phyloP scores from a whole-genome alignment of 23 tunicate species.

The Aplidium turbinatum region DNA sequence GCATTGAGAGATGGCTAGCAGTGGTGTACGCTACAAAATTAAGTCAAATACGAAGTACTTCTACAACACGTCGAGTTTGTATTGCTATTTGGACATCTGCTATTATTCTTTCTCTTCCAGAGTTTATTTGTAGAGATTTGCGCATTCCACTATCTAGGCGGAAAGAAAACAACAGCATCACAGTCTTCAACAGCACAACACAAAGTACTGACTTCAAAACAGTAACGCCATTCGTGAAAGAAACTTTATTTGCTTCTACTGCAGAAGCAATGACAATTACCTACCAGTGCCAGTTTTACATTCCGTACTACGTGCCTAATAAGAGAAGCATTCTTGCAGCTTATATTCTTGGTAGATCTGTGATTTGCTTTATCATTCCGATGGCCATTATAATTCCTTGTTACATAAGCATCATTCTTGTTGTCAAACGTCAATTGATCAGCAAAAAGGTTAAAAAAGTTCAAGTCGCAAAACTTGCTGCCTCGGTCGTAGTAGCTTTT shows the following conservation, averaged over 20 bases:
- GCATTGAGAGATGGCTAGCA: constrained; percentile 81
- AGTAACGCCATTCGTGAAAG: too few relatives aligned
- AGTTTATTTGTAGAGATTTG: constrained; percentile 36
- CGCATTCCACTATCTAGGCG: not conserved
- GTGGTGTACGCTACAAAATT: constrained; percentile 70
- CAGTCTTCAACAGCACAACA: not conserved
- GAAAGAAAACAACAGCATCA: not conserved
- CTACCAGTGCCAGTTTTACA: constrained; percentile 45
- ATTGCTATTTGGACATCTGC: constrained; percentile 49
- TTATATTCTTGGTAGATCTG: constrained; percentile 35
- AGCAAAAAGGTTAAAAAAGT: constrained; percentile 52
- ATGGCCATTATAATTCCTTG: constrained; percentile 61
- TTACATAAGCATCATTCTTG: constrained; percentile 61
- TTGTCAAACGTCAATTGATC: constrained; percentile 57
- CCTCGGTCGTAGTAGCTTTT: constrained; percentile 63
- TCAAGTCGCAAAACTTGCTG: constrained; percentile 65
- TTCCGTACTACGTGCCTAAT: constrained; percentile 19
- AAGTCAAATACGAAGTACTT: constrained; percentile 17
- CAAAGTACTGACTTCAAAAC: too few relatives aligned
- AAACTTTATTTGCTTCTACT: too few relatives aligned
- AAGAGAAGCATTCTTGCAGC: constrained; percentile 46
- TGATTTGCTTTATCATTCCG: constrained; percentile 67
- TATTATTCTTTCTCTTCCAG: constrained; percentile 51
- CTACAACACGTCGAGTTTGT: constrained; percentile 42
- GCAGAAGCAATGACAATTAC: too few relatives aligned